Base-by-base conservation (phyloP, 2,797 vertebrate species). In the Kryptopterus vitreolus region DNA sequence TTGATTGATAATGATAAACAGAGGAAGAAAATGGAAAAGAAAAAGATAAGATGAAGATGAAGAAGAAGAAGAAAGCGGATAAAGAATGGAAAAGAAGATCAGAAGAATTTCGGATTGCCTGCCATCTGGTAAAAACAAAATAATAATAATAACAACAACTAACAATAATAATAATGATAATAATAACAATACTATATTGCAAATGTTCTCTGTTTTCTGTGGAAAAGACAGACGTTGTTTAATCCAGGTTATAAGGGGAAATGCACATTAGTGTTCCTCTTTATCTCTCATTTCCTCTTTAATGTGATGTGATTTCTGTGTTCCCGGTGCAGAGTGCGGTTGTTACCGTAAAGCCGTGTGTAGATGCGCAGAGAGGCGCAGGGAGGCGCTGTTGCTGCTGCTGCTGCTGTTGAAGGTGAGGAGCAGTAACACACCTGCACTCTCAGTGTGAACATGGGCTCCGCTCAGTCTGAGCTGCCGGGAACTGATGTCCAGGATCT, bases 381-480 rank as follows among this genome's bases (percentile, higher is more conserved):
- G n/a, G n/a, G n/a, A n/a, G n/a, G n/a, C n/a, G n/a, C n/a, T n/a
- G n/a, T n/a, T n/a, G n/a, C n/a, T n/a, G n/a, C n/a, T n/a, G 38
- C 10, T 43, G 38, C 38, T 43, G 38, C 2, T 0, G 22, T 26
- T 2, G 6, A 10, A 22, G 29, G 48, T 71, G 29, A 33, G 29
- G 1, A 53, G 69, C 29, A 12, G 48, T 3, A 33, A 20, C 29
- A 13, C 10, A 31, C 69, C 53, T 43, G 71, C 53, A 18, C 53
- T 11, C 3, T 11, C 26, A 2, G 3, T 6, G 38, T 52, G 38
- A 59, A 26, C 73, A 81, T 81, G 73, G 80, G 79, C 4, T 52
- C 53, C 5, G 38, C 79, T 8, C 63, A 81, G 52, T 81, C 79
- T 15, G 38, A 48, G 1, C 73, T 59, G 12, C 43, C 2, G 15